phyloP scores from a whole-genome alignment of 2,888 invertebrate species.

The Euzetes globulus region DNA sequence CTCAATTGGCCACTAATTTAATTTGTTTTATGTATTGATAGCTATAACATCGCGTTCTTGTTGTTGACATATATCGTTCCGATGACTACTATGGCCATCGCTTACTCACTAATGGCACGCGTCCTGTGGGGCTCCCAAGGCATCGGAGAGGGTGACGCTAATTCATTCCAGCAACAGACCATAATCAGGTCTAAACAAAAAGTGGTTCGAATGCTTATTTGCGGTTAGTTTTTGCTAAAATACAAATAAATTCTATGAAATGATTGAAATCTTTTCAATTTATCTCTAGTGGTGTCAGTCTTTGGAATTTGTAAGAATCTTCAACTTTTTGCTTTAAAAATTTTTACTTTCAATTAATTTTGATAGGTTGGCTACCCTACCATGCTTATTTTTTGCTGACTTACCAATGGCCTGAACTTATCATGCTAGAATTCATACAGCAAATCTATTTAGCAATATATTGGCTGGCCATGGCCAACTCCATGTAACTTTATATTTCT shows the following conservation, averaged over 20 bases:
- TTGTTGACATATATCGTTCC: conserved; percentile 85
- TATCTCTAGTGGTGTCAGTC: conserved; percentile 73
- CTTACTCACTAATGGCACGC: conserved; percentile 77
- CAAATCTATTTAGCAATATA: conserved; percentile 78
- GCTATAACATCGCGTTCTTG: conserved; percentile 83
- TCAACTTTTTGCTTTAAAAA: neutral
- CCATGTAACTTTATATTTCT: conserved; percentile 53
- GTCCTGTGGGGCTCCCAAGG: conserved; percentile 92
- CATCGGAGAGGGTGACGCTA: conserved; percentile 76
- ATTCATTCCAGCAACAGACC: conserved; percentile 77
- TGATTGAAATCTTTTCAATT: conserved; percentile 86
- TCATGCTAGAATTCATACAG: conserved; percentile 64
- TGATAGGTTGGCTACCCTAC: conserved; percentile 89
- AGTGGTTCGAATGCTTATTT: conserved; percentile 34
- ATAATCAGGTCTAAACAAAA: conserved; percentile 50
- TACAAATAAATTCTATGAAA: conserved; percentile 36
- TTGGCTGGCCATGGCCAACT: conserved; percentile 82
- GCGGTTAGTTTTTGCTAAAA: conserved; percentile 22
- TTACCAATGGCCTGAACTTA: conserved; percentile 67
- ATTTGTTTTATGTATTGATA: conserved; percentile 47
- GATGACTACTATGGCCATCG: conserved; percentile 82
- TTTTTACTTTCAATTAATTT: neutral
- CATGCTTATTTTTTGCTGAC: conserved; percentile 85
- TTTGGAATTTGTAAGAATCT: conserved; percentile 90
- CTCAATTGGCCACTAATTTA: neutral